Evolutionary conservation across 1,140 invertebrate species (phyloP).

Genomic region (Musca domestica): DNA sequence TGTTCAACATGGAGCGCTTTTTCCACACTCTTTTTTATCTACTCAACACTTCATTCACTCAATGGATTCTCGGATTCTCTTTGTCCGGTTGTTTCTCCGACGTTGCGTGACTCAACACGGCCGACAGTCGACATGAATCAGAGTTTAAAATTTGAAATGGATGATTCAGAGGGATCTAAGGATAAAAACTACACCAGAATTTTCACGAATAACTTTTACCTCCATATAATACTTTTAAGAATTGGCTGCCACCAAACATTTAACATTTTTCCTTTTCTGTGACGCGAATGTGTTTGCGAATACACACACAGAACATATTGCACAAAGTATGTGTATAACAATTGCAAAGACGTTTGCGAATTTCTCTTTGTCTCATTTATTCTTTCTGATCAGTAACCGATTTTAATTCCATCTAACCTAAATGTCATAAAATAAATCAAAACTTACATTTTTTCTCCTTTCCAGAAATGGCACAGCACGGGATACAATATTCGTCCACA

Average conservation of each 20-base stretch:
- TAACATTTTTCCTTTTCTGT: background rate
- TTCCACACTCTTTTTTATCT: background rate
- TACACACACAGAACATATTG: background rate
- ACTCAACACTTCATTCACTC: slow-evolving; percentile 9
- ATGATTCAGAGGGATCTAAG: slow-evolving; percentile 14
- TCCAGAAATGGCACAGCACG: slow-evolving; percentile 13
- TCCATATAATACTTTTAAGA: background rate
- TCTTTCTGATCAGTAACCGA: too few relatives aligned
- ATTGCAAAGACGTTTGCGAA: background rate
- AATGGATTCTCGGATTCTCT: slow-evolving; percentile 5
- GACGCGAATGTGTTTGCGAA: background rate
- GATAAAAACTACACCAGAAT: background rate
- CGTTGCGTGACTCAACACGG: slow-evolving; percentile 21
- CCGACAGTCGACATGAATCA: slow-evolving; percentile 8
- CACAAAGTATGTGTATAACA: background rate
- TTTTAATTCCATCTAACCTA: slow-evolving; percentile 5
- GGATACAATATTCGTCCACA: background rate
- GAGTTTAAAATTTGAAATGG: slow-evolving; percentile 12
- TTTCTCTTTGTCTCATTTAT: too few relatives aligned
- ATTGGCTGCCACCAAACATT: background rate
- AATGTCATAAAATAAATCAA: background rate
- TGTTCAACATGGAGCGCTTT: slow-evolving; percentile 11
- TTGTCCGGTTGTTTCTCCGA: background rate
- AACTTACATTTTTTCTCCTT: slow-evolving; percentile 9
- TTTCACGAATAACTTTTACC: background rate